Conservation (phyloP, 1,140 invertebrate species). For the Aphidius gifuensis region DNA sequence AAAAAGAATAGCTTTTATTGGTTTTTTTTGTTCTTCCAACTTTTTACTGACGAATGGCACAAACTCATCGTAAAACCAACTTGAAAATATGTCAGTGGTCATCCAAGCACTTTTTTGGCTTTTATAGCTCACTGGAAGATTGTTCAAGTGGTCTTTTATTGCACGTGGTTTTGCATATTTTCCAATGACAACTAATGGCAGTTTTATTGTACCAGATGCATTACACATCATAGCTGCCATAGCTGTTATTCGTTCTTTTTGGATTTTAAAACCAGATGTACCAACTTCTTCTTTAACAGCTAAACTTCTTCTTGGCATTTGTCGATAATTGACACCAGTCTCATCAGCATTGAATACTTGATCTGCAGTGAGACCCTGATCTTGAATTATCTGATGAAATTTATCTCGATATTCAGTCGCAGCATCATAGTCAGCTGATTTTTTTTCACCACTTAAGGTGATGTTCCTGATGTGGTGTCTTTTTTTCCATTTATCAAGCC, state of each 20-base stretch:
- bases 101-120: too few species aligned
- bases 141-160: constrained; percentile 34
- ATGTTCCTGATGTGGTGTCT: constrained; percentile 25
- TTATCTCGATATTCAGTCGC: constrained; percentile 18
- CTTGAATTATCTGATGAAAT: constrained; percentile 10
- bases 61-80: too few species aligned
- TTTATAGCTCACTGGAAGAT: constrained; percentile 36
- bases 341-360: constrained; percentile 42
- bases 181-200: constrained; percentile 40
- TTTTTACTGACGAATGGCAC: too few species aligned
- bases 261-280: too few species aligned
- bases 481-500: constrained; percentile 31
- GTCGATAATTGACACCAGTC: too few species aligned
- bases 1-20: too few species aligned
- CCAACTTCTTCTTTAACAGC: too few species aligned
- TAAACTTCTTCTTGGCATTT: too few species aligned
- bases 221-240: constrained; percentile 47
- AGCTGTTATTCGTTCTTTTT: constrained; percentile 30
- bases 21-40: too few species aligned
- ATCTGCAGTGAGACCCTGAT: constrained; percentile 21
- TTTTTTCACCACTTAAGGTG: constrained; percentile 23
- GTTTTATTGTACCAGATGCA: constrained; percentile 39
- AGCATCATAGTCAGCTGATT: constrained; percentile 18
- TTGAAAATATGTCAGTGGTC: too few species aligned
- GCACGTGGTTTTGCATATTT: constrained; percentile 35